Evolutionary conservation across 2,113 vertebrate species (phyloP).

Genomic region (Condylura cristata): DNA sequence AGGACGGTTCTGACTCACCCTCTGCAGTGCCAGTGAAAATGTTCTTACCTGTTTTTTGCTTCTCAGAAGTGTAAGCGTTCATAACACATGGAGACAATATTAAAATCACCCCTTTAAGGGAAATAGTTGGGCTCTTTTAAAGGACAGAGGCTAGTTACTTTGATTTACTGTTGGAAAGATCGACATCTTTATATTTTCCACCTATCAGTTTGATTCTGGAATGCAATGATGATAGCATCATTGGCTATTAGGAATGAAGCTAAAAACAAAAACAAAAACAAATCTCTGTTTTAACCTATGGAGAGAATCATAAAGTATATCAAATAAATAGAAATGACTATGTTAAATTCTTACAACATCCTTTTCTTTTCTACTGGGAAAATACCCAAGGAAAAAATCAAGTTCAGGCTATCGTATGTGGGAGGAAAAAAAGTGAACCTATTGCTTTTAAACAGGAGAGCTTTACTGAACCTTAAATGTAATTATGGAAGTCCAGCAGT

Average conservation of each 20-base stretch:
- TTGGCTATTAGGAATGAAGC: not conserved
- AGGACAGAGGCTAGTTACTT: not conserved
- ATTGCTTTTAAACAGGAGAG: not conserved
- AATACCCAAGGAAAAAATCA: constrained; percentile 30
- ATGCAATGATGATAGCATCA: not conserved
- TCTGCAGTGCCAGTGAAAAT: not conserved
- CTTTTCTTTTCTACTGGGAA: constrained; percentile 10
- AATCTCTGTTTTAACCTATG: constrained; percentile 7
- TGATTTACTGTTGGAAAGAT: not conserved
- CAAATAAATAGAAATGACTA: not conserved
- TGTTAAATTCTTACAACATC: not conserved
- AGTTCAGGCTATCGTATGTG: not conserved
- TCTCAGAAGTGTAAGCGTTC: not conserved
- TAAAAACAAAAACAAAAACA: not conserved
- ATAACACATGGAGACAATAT: not conserved
- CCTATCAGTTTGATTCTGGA: not conserved
- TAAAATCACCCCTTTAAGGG: not conserved
- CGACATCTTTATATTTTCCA: not conserved
- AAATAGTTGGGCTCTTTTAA: not conserved
- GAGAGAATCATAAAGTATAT: not conserved
- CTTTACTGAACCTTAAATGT: not conserved
- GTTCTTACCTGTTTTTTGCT: not conserved
- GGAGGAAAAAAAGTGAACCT: not conserved
- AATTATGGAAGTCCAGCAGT: not conserved
- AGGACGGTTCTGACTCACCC: not conserved